phyloP scores from a whole-genome alignment of 92 coral and sea anemone species.

The Ricordea florida region DNA sequence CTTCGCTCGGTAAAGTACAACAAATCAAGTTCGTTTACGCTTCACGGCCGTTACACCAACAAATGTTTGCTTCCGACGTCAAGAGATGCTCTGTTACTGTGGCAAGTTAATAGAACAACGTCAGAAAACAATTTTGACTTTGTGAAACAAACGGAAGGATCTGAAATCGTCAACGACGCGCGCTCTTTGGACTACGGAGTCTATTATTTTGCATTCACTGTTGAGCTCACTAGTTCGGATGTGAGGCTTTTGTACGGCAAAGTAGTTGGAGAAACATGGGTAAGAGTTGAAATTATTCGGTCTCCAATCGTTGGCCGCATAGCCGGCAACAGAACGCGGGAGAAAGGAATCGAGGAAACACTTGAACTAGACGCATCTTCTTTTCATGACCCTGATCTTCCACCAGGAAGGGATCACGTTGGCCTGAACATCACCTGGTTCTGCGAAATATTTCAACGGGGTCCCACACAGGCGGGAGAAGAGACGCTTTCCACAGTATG shows the following conservation, averaged over 20 bases:
- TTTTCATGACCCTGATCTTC: conserved; percentile 72
- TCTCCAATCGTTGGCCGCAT: conserved; percentile 58
- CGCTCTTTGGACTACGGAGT: conserved; percentile 52
- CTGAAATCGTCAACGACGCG: not conserved
- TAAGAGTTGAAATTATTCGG: conserved; percentile 21
- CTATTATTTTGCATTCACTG: conserved; percentile 25
- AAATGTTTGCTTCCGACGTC: conserved; percentile 1
- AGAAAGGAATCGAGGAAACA: conserved; percentile 41
- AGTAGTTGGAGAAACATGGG: conserved; percentile 17
- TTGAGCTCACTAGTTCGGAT: conserved; percentile 49
- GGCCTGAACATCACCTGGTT: conserved; percentile 63
- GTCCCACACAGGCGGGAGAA: too few species aligned
- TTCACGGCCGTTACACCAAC: not conserved
- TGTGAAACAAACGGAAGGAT: not conserved
- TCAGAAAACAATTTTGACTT: not conserved
- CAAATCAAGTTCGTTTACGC: not conserved
- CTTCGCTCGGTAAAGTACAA: not conserved
- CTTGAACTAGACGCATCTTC: conserved; percentile 56
- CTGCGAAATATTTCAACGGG: too few species aligned
- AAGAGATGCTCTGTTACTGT: not conserved
- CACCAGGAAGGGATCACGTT: not conserved
- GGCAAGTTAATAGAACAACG: not conserved
- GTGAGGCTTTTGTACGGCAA: conserved; percentile 59
- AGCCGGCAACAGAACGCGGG: conserved; percentile 33
- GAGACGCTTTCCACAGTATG: too few species aligned